These are phyloP conservation scores for Tyrannus savana DNA, from an alignment of 2,113 vertebrate species.

Conservation along the genomic window DNA sequence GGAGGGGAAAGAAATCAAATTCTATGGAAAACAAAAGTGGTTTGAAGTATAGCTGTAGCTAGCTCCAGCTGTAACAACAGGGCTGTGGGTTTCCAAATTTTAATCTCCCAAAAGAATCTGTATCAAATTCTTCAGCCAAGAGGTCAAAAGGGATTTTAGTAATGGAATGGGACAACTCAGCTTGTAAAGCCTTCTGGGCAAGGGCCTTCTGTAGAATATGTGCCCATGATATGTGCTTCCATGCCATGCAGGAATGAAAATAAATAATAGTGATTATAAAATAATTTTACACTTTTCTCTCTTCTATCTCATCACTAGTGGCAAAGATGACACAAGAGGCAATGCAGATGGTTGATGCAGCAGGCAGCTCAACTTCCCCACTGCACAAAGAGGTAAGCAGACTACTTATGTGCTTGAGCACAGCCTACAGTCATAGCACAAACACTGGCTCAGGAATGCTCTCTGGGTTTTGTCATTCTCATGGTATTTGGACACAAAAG, in stretches of 20 bases:
- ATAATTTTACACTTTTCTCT: neutral
- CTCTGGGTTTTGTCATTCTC: slow-evolving; percentile 15
- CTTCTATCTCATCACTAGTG: neutral
- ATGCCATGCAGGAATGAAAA: neutral
- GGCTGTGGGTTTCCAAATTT: slow-evolving; percentile 45
- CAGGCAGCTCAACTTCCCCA: neutral
- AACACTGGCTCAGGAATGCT: slow-evolving; percentile 2
- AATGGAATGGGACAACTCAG: slow-evolving; percentile 11
- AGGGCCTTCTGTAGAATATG: neutral
- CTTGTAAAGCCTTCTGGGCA: neutral
- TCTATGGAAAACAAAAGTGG: slow-evolving; percentile 34
- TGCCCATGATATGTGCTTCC: neutral
- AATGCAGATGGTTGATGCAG: neutral
- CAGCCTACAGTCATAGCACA: neutral
- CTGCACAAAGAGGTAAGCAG: neutral
- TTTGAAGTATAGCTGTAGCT: slow-evolving; percentile 8
- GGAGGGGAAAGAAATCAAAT: slow-evolving; percentile 37
- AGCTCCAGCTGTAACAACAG: slow-evolving; percentile 61
- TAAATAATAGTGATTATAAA: neutral
- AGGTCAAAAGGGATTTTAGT: slow-evolving; percentile 25
- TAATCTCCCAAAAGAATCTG: slow-evolving; percentile 44
- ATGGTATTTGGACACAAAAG: neutral
- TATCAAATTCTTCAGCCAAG: slow-evolving; percentile 42
- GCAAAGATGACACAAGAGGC: neutral
- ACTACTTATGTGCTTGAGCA: neutral